Conservation (phyloP, 2,797 vertebrate genomes). For the Micromesistius poutassou region DNA sequence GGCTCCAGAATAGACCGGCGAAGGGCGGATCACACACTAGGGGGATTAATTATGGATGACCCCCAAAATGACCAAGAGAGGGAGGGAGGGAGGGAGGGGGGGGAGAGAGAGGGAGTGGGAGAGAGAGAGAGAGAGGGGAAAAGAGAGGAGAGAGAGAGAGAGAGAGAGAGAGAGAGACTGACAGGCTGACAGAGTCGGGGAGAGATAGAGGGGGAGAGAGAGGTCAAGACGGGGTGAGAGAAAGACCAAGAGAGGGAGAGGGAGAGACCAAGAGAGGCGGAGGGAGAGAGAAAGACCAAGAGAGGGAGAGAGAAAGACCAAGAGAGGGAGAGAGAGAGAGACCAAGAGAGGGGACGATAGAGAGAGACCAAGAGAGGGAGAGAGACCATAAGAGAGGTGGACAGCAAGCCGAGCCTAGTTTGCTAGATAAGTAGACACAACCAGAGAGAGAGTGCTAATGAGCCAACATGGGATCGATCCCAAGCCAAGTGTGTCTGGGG, state of each 20-base stretch:
- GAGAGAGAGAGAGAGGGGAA: background rate
- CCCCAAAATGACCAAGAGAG: conserved; percentile 24
- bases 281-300: too few species aligned
- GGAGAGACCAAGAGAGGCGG: too few species aligned
- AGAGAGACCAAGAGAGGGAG: too few species aligned
- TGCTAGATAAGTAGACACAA: background rate
- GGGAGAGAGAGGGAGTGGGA: conserved; percentile 19
- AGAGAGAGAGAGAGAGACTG: conserved; percentile 4
- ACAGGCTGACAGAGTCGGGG: too few species aligned
- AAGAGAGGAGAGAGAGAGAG: conserved; percentile 21
- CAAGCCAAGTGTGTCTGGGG: background rate
- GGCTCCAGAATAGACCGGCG: conserved; percentile 37
- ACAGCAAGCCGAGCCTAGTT: background rate
- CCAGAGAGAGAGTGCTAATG: background rate
- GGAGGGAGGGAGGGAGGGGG: conserved; percentile 17
- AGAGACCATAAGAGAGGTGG: background rate
- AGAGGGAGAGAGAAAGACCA: too few species aligned
- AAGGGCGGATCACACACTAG: conserved; percentile 53
- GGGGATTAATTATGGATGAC: conserved; percentile 65
- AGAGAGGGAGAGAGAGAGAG: too few species aligned
- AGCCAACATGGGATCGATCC: background rate
- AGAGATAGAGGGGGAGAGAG: background rate
- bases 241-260: too few species aligned
- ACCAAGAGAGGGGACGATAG: too few species aligned
- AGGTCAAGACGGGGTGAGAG: too few species aligned